These are phyloP conservation scores for Accipiter cooperii DNA, from an alignment of 2,113 vertebrate genomes.

Conservation along the genomic window DNA sequence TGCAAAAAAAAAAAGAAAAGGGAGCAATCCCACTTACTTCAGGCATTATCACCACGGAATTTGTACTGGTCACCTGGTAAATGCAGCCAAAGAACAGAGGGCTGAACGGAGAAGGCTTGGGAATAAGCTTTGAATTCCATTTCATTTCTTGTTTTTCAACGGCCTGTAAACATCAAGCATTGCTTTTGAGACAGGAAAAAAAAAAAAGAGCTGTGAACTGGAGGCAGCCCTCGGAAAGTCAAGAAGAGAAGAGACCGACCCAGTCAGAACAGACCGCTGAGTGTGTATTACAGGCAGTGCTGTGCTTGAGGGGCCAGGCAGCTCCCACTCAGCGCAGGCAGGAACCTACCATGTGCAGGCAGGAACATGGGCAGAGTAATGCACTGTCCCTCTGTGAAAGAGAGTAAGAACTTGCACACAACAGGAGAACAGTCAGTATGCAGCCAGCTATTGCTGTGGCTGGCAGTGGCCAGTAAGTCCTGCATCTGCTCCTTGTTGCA, in stretches of 20 bases:
- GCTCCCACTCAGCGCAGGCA: background rate
- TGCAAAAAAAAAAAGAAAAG: too few species aligned
- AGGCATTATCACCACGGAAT: background rate
- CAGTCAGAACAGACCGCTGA: accelerated
- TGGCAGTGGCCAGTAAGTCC: background rate
- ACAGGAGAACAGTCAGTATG: background rate
- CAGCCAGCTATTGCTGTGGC: background rate
- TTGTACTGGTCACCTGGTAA: background rate
- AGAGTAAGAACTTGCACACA: background rate
- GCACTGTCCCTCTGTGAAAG: too few species aligned
- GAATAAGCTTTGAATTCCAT: background rate
- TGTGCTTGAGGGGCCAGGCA: background rate
- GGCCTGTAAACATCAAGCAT: conserved; percentile 2
- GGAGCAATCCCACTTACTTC: background rate
- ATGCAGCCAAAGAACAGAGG: background rate
- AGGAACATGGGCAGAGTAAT: background rate
- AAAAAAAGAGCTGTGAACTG: background rate
- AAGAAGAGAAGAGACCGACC: background rate
- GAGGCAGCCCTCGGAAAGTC: background rate
- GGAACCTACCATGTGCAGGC: background rate
- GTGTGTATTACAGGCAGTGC: background rate
- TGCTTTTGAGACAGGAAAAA: background rate
- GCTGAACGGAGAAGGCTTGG: background rate
- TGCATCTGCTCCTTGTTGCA: background rate
- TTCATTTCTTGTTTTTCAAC: conserved; percentile 11